Percentiles rank a stretch among this genome's conserved stretches.
These are phyloP conservation scores for Eupithecia subumbrata DNA, from an alignment of 2,888 invertebrate species.

Conservation along the genomic window DNA sequence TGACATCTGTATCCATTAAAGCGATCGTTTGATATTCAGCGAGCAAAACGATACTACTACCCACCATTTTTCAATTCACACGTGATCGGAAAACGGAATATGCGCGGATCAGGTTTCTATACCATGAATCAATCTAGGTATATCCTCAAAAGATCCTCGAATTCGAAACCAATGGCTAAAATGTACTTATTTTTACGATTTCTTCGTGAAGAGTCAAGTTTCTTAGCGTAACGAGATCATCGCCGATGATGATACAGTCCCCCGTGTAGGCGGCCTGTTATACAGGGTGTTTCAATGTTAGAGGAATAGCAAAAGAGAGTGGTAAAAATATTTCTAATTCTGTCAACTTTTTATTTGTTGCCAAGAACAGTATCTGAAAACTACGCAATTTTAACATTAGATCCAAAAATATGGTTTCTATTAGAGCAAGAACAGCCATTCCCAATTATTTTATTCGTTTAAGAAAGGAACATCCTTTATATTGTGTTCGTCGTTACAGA, in stretches of 20 bases:
- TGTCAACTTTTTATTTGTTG: neutral
- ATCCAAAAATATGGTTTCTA: neutral
- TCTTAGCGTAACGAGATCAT: neutral
- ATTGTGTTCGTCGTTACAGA: constrained; percentile 24
- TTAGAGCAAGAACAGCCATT: neutral
- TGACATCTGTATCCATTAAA: constrained; percentile 33
- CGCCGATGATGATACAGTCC: neutral
- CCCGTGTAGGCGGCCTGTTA: neutral
- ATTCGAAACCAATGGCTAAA: neutral
- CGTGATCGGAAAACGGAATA: constrained; percentile 65
- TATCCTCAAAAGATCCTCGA: neutral
- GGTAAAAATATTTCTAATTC: neutral
- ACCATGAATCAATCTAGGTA: constrained; percentile 16
- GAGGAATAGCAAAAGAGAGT: neutral
- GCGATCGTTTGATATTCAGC: constrained; percentile 63
- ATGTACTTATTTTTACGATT: neutral
- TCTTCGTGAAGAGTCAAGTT: neutral
- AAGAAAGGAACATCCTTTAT: neutral
- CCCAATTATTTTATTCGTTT: neutral
- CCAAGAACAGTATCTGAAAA: neutral
- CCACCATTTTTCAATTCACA: constrained; percentile 71
- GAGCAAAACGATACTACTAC: constrained; percentile 60
- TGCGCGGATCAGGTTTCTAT: constrained; percentile 34
- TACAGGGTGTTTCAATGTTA: neutral
- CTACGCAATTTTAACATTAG: neutral